Evolutionary conservation across 1,140 invertebrate genomes (phyloP), one percentile per base, ranked within the genome.

Genomic region (Holotrichia oblita): DNA sequence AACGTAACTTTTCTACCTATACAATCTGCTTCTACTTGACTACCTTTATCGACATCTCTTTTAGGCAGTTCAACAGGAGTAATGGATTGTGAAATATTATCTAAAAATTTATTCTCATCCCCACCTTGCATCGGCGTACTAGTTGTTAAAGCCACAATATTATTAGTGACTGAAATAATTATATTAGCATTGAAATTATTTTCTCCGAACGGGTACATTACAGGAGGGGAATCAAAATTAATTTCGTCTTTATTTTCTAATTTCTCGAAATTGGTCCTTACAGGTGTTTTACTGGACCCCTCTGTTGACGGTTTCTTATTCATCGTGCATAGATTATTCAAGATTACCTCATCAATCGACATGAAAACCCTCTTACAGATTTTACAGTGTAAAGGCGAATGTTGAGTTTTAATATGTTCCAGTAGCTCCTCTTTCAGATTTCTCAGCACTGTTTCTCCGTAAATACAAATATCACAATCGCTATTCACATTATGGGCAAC

Each of bases 391-490:
- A 78, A 73, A 73, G 77, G 77, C 69, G 17, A 78, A 73, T 78
- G 77, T 17, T 44, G 17, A 2, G 0, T 27, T 48, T 48, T 78
- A 3, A 78, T 73, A n/a, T 78, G 77, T 8, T 42, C 14, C 12
- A 78, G 22, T 73, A 73, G 6, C n/a, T 17, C 40, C 12, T 24
- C 77, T 20, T 14, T 22, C 24, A 20, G 34, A 24, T 42, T 44
- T 78, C 44, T 78, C 14, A 73, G 44, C 2, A 44, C 9, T 22
- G 44, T 73, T 27, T 55, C 40, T n/a, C 77, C 77, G 24, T 78
- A 73, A 14, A 73, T 20, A 73, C 77, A 78, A 55, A 78, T 73
- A 73, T 78, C 77, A 73, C 77, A 78, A 42, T 42, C 40, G 14
- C 64, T 64, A 55, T 78, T 44, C 14, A 73, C 17, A n/a, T 55